These are phyloP conservation scores for Harpegnathos saltator DNA, from an alignment of 1,140 invertebrate species.

Conservation along the genomic window DNA sequence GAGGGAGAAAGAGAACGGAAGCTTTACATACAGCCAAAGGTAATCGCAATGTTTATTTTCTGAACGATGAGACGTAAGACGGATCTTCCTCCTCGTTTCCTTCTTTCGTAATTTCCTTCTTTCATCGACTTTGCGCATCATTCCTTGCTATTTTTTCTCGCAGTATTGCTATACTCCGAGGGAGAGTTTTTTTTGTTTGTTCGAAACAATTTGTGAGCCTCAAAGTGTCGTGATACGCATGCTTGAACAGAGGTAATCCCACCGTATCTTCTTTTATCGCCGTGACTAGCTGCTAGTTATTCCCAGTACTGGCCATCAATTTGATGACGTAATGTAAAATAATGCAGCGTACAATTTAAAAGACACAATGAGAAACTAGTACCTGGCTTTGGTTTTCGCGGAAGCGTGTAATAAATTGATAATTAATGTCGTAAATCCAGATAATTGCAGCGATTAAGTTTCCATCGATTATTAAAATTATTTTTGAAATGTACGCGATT, in stretches of 20 bases:
- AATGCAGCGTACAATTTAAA: not conserved
- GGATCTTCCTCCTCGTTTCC: no score
- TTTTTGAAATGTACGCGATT: not conserved
- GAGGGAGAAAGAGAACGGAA: not conserved
- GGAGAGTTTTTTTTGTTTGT: no score
- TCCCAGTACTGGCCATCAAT: not conserved
- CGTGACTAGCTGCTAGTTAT: not conserved
- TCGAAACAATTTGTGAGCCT: no score
- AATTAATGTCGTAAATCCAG: conserved; percentile 12
- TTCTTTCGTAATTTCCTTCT: no score
- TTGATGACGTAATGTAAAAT: conserved; percentile 28
- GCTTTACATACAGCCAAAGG: not conserved
- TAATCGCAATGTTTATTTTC: not conserved
- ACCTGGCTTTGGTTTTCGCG: conserved; percentile 1
- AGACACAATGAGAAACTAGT: not conserved
- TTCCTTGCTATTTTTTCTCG: no score
- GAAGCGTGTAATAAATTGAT: conserved; percentile 26
- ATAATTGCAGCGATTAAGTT: conserved; percentile 5
- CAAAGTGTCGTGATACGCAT: not conserved
- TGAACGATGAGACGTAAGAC: no score
- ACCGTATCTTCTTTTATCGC: not conserved
- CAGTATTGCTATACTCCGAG: no score
- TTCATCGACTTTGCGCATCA: no score
- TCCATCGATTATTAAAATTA: not conserved
- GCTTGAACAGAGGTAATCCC: not conserved